These are phyloP conservation scores for Trachythela sp. DNA, from an alignment of 64 coral and sea anemone genomes.

Conservation along the genomic window DNA sequence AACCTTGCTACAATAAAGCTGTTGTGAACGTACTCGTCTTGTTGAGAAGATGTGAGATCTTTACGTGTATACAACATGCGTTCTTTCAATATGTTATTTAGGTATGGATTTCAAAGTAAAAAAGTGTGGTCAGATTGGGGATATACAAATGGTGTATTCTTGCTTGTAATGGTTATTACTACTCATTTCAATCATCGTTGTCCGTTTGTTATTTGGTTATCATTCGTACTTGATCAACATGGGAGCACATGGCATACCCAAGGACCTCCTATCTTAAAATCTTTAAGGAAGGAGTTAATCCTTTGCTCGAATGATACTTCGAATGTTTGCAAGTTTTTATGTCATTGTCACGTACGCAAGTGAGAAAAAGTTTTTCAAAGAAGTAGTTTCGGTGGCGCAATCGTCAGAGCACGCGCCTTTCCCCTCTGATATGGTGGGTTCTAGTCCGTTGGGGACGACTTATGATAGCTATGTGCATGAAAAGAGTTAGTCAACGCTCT, in stretches of 20 bases:
- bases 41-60: no score
- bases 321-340: constrained; percentile 85
- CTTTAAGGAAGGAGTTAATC: constrained; percentile 83
- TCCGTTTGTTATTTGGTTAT: constrained; percentile 62
- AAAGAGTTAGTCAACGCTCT: no score
- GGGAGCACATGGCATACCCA: constrained; percentile 94
- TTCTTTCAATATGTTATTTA: background rate
- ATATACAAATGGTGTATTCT: constrained; percentile 59
- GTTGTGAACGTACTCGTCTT: no score
- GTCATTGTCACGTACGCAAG: constrained; percentile 77
- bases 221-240: constrained; percentile 84
- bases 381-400: no score
- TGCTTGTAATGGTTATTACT: constrained; percentile 68
- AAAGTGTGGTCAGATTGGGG: constrained; percentile 63
- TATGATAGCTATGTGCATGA: no score
- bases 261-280: constrained; percentile 94
- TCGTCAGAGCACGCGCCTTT: no score
- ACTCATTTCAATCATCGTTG: constrained; percentile 58
- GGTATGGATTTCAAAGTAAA: constrained; percentile 69
- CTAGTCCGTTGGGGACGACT: no score
- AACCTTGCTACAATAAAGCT: no score
- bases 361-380: constrained; percentile 83
- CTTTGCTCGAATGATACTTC: constrained; percentile 85
- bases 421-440: no score
- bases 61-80: background rate